Base-by-base conservation (phyloP, 2,113 vertebrate genomes). In the Gobiocypris rarus region DNA sequence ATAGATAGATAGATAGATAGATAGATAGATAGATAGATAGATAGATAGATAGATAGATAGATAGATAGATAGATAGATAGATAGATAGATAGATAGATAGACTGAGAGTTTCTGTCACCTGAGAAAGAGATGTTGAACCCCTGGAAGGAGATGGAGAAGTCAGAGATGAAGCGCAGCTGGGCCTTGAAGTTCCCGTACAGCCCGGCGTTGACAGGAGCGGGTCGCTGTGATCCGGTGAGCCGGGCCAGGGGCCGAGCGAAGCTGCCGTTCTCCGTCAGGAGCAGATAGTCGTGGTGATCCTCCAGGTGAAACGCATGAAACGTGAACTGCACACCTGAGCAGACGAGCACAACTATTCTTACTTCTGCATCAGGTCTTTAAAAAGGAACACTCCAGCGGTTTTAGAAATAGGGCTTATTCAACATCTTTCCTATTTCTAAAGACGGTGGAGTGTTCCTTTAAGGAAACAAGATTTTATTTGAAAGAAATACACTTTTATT, bases 111-210 rank as follows among this genome's bases (percentile, higher is more conserved):
- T 43, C 1, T 63, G 3, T 73, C 88, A 94, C 94, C 94, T 3
- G 93, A 92, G 86, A 93, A 95, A 45, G 93, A 94, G 88, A 95
- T 94, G 91, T 94, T 95, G 90, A 95, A 95, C 87, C 94, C 94
- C 86, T 94, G 93, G 65, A 94, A 92, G 5, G 94, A 95, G 83
- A 95, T 94, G 85, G 94, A 95, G 89, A 95, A 95, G 89, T 95
- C 94, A 2, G 94, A 95, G 89, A 95, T 94, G 92, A 95, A 95
- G 86, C 94, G 93, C 13, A 95, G 92, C 90, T 95, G 94, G 34
- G 94, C 94, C 91, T 91, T 94, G 91, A 93, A 94, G 93, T 94
- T 94, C 15, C 94, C 94, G 52, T 92, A 95, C 52, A 94, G 92
- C 31, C 94, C 94, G 3, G 94, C 94, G 48, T 94, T 94, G 75